phyloP scores from a whole-genome alignment of 2,888 invertebrate species.

The Caenorhabditis virilis region DNA sequence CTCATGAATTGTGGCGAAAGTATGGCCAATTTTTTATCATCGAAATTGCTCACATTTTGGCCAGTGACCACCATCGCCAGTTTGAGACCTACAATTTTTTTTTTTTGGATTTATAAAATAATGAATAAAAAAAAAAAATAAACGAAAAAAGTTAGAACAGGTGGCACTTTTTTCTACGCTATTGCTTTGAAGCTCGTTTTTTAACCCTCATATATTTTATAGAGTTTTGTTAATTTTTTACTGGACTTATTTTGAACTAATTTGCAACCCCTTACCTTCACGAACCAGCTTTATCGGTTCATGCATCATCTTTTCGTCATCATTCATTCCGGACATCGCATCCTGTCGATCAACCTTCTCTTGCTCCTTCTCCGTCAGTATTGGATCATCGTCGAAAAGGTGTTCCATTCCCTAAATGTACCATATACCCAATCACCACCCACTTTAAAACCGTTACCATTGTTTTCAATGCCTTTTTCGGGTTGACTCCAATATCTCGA shows the following conservation, averaged over 20 bases:
- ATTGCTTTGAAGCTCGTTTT: too few species aligned
- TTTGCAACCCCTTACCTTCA: too few species aligned
- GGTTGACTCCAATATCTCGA: conserved; percentile 34
- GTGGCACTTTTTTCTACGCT: too few species aligned
- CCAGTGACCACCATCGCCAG: conserved; percentile 57
- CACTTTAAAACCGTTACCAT: too few species aligned
- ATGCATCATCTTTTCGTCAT: conserved; percentile 44
- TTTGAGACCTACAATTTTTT: conserved; percentile 49
- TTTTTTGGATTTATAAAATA: too few species aligned
- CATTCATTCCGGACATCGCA: conserved; percentile 32
- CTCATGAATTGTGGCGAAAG: conserved; percentile 62
- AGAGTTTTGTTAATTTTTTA: too few species aligned
- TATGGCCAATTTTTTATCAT: conserved; percentile 59
- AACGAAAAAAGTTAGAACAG: too few species aligned
- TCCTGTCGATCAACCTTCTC: conserved; percentile 26
- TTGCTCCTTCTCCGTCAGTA: conserved; percentile 34
- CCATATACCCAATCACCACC: neutral
- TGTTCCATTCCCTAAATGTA: conserved; percentile 44
- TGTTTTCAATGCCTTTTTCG: conserved; percentile 2
- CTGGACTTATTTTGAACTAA: too few species aligned
- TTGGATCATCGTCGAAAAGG: conserved; percentile 37
- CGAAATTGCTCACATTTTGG: conserved; percentile 52
- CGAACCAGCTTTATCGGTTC: conserved; percentile 57
- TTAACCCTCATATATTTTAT: too few species aligned
- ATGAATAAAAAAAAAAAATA: too few species aligned